These are phyloP conservation scores for Cecidostiba fungosa DNA, from an alignment of 2,888 invertebrate genomes.

Conservation along the genomic window DNA sequence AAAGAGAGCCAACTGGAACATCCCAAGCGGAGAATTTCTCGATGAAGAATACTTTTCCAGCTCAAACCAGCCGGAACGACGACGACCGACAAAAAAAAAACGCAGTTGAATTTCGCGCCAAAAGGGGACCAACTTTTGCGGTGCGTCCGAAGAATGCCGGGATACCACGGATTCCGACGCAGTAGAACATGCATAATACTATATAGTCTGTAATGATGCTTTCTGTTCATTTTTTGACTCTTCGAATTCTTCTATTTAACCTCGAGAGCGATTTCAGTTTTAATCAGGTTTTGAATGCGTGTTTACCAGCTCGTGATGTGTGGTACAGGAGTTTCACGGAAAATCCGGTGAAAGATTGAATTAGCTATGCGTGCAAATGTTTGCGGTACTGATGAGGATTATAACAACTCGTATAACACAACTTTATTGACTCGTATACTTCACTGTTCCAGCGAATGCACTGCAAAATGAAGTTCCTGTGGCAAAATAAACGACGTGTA, in stretches of 20 bases:
- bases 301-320: no score
- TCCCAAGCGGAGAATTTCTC: not conserved
- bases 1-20: slow-evolving; percentile 18
- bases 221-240: not conserved
- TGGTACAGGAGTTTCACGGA: not conserved
- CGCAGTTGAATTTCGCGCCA: slow-evolving; percentile 30
- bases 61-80: not conserved
- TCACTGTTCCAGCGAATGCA: no score
- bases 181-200: not conserved
- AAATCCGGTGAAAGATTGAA: no score
- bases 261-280: not conserved
- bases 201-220: no score
- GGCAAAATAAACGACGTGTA: no score
- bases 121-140: slow-evolving; percentile 39
- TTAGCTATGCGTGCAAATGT: not conserved
- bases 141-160: slow-evolving; percentile 42
- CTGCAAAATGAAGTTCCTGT: no score
- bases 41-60: slow-evolving; percentile 45
- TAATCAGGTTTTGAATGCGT: not conserved
- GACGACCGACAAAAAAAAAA: slow-evolving; percentile 9
- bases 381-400: no score
- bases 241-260: not conserved
- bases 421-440: no score
- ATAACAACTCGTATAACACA: no score
- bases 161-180: slow-evolving; percentile 42